Evolutionary conservation across 2,113 vertebrate genomes (phyloP).

Genomic region (Mellivora capensis): DNA sequence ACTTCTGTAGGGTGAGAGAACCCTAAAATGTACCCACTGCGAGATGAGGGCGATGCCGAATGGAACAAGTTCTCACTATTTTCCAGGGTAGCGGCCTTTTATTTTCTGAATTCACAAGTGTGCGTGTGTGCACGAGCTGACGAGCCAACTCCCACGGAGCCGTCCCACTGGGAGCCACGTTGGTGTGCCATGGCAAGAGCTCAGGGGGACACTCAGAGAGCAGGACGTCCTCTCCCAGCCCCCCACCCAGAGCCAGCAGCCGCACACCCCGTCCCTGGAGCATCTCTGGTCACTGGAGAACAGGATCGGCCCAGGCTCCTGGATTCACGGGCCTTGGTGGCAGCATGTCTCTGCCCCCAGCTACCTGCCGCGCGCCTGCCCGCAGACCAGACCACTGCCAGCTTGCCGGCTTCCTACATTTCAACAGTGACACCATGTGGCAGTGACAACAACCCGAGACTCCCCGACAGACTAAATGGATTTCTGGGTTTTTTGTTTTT

Average conservation of each 20-base stretch:
- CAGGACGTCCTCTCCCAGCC: background rate
- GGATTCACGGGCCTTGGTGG: background rate
- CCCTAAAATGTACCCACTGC: background rate
- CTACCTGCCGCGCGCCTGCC: background rate
- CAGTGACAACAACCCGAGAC: background rate
- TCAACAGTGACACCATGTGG: constrained; percentile 39
- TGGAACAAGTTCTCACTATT: background rate
- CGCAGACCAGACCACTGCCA: background rate
- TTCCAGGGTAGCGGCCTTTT: background rate
- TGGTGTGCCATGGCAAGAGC: too few species aligned
- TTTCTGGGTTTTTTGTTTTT: background rate
- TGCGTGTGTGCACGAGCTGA: background rate
- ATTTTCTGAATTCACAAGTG: background rate
- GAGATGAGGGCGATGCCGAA: background rate
- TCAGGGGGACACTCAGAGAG: background rate
- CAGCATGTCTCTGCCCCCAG: background rate
- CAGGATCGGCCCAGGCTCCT: too few species aligned
- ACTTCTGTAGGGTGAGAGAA: background rate
- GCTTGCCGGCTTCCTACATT: background rate
- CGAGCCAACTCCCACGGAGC: background rate
- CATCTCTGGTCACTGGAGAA: background rate
- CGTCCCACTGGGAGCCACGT: background rate
- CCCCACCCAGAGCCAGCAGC: background rate
- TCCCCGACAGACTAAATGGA: background rate
- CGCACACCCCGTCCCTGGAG: background rate